These are phyloP conservation scores for Cryptocephalus primarius DNA, from an alignment of 2,888 invertebrate genomes.

Conservation along the genomic window DNA sequence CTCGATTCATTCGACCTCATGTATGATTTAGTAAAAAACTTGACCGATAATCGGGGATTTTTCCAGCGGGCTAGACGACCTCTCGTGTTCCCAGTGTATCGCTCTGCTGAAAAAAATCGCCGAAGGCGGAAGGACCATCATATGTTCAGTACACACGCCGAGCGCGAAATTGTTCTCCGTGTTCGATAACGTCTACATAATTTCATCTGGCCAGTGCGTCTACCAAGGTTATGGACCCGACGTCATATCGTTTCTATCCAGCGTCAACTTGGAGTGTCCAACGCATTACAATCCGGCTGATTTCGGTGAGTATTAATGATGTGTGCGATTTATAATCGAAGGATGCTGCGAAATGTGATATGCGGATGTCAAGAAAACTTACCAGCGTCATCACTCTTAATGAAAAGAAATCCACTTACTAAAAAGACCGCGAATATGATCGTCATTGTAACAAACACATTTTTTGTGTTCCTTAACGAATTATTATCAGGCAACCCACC, in stretches of 20 bases:
- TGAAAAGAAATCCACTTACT: no score
- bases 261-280: constrained; percentile 75
- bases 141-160: constrained; percentile 95
- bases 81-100: constrained; percentile 82
- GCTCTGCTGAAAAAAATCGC: constrained; percentile 75
- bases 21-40: no score
- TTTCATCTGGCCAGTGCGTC: constrained; percentile 81
- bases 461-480: no score
- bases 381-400: no score
- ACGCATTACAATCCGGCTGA: constrained; percentile 93
- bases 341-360: no score
- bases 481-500: no score
- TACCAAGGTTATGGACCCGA: constrained; percentile 73
- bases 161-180: constrained; percentile 84
- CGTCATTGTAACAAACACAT: no score
- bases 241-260: constrained; percentile 71
- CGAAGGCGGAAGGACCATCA: constrained; percentile 76
- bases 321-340: neutral
- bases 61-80: constrained; percentile 79
- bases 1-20: no score
- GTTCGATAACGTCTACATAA: constrained; percentile 84
- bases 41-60: neutral
- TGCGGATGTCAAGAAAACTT: no score
- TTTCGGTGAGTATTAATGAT: constrained; percentile 58
- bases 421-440: no score